Evolutionary conservation across 2,113 vertebrate species (phyloP).

Genomic region (Psittacus erithacus): DNA sequence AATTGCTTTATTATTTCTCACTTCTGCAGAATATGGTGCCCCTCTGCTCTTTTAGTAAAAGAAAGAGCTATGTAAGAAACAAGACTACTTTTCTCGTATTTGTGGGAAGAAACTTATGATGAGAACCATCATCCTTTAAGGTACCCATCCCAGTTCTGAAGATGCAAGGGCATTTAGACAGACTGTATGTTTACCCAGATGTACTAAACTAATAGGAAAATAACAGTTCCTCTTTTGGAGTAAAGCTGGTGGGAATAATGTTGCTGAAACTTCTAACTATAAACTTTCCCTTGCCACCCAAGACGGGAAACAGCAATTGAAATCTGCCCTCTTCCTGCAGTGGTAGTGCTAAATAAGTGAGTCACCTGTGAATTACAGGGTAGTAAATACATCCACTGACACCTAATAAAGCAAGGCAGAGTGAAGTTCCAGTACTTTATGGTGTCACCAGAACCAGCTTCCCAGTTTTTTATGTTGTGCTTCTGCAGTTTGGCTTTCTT

Average conservation of each 20-base stretch:
- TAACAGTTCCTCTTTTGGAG: not conserved
- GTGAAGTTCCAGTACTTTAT: conserved; percentile 67
- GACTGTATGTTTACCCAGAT: not conserved
- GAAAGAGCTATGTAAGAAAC: not conserved
- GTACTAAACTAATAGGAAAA: not conserved
- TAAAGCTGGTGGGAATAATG: not conserved
- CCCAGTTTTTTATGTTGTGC: conserved; percentile 40
- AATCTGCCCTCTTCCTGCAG: conserved; percentile 52
- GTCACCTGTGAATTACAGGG: conserved; percentile 59
- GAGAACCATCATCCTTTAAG: not conserved
- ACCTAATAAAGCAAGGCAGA: conserved; percentile 72
- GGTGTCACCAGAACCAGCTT: conserved; percentile 58
- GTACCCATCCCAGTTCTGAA: not conserved
- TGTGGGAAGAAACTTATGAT: not conserved
- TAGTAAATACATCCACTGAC: conserved; percentile 73
- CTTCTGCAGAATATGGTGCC: not conserved
- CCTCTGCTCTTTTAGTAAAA: not conserved
- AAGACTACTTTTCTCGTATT: not conserved
- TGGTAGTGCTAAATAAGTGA: conserved; percentile 72
- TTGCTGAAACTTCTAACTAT: conserved; percentile 31
- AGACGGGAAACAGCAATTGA: conserved; percentile 54
- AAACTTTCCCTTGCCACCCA: conserved; percentile 21
- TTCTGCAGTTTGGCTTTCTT: conserved; percentile 24
- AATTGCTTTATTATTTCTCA: conserved; percentile 15
- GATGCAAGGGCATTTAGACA: not conserved